Evolutionary conservation across 2,797 vertebrate genomes (phyloP), one percentile per base, ranked within the genome.

Genomic region (Scyliorhinus canicula): DNA sequence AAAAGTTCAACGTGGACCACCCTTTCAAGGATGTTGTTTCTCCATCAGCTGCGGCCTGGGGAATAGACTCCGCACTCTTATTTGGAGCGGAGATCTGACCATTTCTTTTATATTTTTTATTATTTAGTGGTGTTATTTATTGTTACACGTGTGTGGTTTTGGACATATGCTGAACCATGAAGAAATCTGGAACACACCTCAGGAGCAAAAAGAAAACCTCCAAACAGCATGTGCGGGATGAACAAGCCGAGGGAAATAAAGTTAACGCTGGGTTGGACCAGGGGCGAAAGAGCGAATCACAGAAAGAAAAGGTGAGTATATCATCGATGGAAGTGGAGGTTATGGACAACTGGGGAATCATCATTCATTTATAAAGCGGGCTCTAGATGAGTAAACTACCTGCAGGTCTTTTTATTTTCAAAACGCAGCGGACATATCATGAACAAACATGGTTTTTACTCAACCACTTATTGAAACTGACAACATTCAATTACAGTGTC

Each of bases 201-300:
- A 71, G 67, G 65, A 71, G 24, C 44, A 93, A 93, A 52, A 93
- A 93, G 65, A 93, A 93, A 93, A 5, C 40, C 24, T 93, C 93
- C 7, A 93, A 52, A 21, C 93, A 93, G 44, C 47, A 35, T 40
- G 57, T 65, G 88, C 88, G 35, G n/a, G 88, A 91, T 91, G 57
- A 91, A 65, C 60, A 44, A 60, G 21, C 57, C 44, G 57, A 65
- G n/a, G n/a, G 57, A 65, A 44, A 44, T 63, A 44, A 44, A 91
- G 60, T 65, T 91, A 63, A 91, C 40, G 44, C 44, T 93, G 26
- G 44, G 26, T 44, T 44, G 65, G 91, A 93, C 14, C 93, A 52
- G 47, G 67, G 47, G 47, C 28, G 11, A 52, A 69, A 44, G 47
- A 35, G 31, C 7, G 93, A 71, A 94, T 28, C 55, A 4, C 67